phyloP scores from a whole-genome alignment of 2,113 vertebrate species.

The Silurus glanis region DNA sequence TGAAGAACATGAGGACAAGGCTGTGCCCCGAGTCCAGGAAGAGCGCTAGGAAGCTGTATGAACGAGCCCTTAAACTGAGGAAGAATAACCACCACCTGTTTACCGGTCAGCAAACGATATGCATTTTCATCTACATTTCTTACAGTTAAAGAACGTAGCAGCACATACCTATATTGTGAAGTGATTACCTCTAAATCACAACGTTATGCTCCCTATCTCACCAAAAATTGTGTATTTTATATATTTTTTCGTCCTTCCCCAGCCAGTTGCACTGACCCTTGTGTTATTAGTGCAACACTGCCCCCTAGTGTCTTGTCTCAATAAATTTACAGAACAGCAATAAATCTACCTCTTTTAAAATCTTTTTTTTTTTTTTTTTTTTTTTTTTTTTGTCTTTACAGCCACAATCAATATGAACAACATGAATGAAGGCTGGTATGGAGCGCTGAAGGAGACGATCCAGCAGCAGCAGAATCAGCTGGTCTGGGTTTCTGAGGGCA shows the following conservation, averaged over 20 bases:
- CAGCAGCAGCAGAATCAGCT: conserved; percentile 97
- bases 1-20: conserved; percentile 94
- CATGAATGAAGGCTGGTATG: conserved; percentile 98
- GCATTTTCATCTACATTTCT: neutral
- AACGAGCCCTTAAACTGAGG: conserved; percentile 92
- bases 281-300: neutral
- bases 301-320: neutral
- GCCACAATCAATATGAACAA: conserved; percentile 97
- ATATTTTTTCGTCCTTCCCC: no score
- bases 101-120: conserved; percentile 80
- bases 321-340: neutral
- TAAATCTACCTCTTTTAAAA: neutral
- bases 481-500: conserved; percentile 99
- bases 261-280: no score
- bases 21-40: conserved; percentile 94
- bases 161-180: no score
- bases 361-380: neutral
- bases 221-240: no score
- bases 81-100: conserved; percentile 99
- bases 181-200: no score
- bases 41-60: conserved; percentile 92
- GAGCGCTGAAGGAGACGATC: conserved; percentile 90
- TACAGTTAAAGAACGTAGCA: no score
- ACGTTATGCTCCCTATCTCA: neutral
- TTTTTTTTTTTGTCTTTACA: conserved; percentile 58